phyloP scores from a whole-genome alignment of 2,113 vertebrate species.

The Megalops atlanticus region DNA sequence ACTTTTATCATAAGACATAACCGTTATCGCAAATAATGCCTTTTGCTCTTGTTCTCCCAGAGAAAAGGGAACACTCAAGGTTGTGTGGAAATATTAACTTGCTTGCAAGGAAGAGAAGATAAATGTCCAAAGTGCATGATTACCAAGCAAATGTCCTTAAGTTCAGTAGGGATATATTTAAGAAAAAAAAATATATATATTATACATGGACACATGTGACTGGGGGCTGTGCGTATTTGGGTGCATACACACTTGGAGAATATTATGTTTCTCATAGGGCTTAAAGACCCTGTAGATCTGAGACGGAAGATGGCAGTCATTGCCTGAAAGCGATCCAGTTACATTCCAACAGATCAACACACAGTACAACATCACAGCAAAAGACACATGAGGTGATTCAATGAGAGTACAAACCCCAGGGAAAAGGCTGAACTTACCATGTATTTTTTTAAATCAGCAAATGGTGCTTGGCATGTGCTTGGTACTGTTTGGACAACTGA shows the following conservation, averaged over 20 bases:
- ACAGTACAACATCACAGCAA: not conserved
- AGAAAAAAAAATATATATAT: no score
- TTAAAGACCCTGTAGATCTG: no score
- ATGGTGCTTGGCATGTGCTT: not conserved
- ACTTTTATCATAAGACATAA: not conserved
- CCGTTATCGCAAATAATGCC: no score
- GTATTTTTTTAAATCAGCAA: not conserved
- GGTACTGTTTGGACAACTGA: not conserved
- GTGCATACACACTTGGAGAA: no score
- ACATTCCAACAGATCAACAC: not conserved
- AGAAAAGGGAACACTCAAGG: no score
- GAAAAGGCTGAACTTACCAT: not conserved
- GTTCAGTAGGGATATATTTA: no score
- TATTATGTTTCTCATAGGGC: no score
- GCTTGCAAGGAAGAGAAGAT: not conserved
- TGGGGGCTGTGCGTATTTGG: no score
- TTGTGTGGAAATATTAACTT: not conserved
- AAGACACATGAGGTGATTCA: not conserved
- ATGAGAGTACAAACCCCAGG: not conserved
- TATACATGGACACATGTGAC: no score
- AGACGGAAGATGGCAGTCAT: no score
- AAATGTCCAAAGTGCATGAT: not conserved
- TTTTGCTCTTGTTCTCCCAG: no score
- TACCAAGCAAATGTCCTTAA: not conserved
- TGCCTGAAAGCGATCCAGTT: not conserved